These are phyloP conservation scores for Scomber japonicus DNA, from an alignment of 2,113 vertebrate species.

Conservation along the genomic window DNA sequence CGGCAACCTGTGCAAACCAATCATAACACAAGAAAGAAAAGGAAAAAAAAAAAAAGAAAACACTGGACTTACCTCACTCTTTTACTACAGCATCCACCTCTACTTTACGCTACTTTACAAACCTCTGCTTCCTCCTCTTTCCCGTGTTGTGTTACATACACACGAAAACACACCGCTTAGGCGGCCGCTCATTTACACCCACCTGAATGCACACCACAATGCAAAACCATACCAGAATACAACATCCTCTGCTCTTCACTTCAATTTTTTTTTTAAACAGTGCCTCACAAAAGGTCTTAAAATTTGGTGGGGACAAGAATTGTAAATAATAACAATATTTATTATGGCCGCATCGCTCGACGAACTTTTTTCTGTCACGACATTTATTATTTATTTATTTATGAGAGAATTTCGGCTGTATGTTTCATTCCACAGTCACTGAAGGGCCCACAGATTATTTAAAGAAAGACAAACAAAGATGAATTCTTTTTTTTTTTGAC, in stretches of 20 bases:
- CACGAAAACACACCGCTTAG: conserved; percentile 18
- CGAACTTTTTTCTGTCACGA: conserved; percentile 70
- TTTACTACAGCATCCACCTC: conserved; percentile 59
- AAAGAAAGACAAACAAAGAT: conserved; percentile 53
- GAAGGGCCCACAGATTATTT: conserved; percentile 84
- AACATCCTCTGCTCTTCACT: conserved; percentile 82
- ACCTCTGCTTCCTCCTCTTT: conserved; percentile 44
- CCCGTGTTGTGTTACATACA: conserved; percentile 52
- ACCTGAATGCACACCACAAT: conserved; percentile 89
- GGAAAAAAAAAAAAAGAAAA: conserved; percentile 21
- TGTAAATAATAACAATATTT: conserved; percentile 82
- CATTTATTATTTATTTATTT: conserved; percentile 98
- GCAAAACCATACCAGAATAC: conserved; percentile 75
- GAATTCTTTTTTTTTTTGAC: conserved; percentile 37
- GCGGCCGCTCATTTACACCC: conserved; percentile 60
- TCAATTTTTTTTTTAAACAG: conserved; percentile 37
- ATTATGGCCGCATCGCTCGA: conserved; percentile 72
- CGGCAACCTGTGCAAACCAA: conserved; percentile 65
- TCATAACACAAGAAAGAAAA: not conserved
- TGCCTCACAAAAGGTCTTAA: conserved; percentile 76
- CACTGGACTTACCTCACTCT: conserved; percentile 79
- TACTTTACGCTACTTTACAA: conserved; percentile 20
- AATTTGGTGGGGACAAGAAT: conserved; percentile 57
- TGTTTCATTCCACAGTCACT: conserved; percentile 86
- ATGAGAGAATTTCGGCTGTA: conserved; percentile 84